Evolutionary conservation across 2,797 vertebrate species (phyloP).

Genomic region (Characodon lateralis): DNA sequence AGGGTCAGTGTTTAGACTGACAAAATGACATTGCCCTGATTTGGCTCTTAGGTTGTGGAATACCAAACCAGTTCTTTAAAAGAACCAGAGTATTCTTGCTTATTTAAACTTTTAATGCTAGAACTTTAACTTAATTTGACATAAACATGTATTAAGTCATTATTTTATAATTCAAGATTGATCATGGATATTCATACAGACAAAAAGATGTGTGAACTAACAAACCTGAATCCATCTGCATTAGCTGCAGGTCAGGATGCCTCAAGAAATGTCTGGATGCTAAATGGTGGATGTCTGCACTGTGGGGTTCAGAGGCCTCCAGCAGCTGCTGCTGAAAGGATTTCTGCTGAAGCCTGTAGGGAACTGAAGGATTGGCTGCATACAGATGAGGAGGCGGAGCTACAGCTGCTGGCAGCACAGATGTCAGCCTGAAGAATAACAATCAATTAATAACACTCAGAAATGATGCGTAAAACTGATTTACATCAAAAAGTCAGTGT

Average conservation of each 20-base stretch:
- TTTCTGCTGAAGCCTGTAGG: conserved; percentile 83
- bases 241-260: conserved; percentile 88
- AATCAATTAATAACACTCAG: background rate
- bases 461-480: background rate
- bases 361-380: conserved; percentile 85
- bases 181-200: no score
- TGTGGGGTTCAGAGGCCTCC: conserved; percentile 77
- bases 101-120: no score
- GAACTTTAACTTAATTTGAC: no score
- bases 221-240: conserved; percentile 96
- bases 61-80: no score
- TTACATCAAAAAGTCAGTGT: background rate
- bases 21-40: no score
- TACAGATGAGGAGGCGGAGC: conserved; percentile 86
- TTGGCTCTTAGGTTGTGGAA: no score
- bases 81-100: no score
- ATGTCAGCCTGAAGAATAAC: conserved; percentile 81
- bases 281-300: conserved; percentile 78
- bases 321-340: conserved; percentile 76
- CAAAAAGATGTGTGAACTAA: background rate
- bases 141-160: no score
- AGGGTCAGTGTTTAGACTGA: no score
- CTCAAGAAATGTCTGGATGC: conserved; percentile 77
- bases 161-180: no score
- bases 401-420: conserved; percentile 87